These are phyloP conservation scores for Anagyrus pseudococci DNA, from an alignment of 2,888 invertebrate genomes.

Conservation along the genomic window DNA sequence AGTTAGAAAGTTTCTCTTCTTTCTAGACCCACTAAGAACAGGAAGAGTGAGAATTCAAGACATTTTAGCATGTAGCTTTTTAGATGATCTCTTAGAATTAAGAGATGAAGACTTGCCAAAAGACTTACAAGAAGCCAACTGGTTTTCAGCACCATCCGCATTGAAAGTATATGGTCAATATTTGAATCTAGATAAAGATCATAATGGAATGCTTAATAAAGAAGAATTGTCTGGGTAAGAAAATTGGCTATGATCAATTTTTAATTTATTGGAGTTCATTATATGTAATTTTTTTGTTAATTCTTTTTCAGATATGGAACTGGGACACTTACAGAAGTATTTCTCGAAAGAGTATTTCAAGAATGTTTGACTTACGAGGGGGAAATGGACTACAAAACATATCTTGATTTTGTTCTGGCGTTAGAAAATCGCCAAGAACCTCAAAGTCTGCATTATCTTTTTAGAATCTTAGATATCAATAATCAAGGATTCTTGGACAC, in stretches of 20 bases:
- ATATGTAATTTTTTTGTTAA: conserved; percentile 28
- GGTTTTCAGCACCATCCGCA: conserved; percentile 91
- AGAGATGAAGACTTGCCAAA: conserved; percentile 85
- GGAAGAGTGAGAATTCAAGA: conserved; percentile 90
- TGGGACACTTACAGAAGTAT: conserved; percentile 88
- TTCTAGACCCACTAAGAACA: conserved; percentile 87
- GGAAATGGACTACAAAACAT: conserved; percentile 97
- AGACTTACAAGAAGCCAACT: conserved; percentile 85
- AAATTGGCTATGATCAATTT: background rate
- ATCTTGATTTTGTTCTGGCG: conserved; percentile 91
- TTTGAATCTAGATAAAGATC: conserved; percentile 90
- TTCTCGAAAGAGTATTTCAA: conserved; percentile 92
- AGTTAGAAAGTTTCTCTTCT: conserved; percentile 94
- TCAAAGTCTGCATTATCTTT: conserved; percentile 89
- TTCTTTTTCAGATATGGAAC: conserved; percentile 75
- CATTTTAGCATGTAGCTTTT: conserved; percentile 87
- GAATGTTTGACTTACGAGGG: conserved; percentile 94
- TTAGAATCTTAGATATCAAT: conserved; percentile 89
- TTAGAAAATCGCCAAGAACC: conserved; percentile 91
- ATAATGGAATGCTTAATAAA: conserved; percentile 94
- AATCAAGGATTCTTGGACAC: conserved; percentile 86
- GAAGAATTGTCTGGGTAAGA: conserved; percentile 82
- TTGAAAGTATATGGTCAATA: conserved; percentile 93
- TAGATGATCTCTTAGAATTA: conserved; percentile 89
- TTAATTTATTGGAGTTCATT: background rate